Conservation (phyloP, 2,888 invertebrate species). For the Biston betularia region DNA sequence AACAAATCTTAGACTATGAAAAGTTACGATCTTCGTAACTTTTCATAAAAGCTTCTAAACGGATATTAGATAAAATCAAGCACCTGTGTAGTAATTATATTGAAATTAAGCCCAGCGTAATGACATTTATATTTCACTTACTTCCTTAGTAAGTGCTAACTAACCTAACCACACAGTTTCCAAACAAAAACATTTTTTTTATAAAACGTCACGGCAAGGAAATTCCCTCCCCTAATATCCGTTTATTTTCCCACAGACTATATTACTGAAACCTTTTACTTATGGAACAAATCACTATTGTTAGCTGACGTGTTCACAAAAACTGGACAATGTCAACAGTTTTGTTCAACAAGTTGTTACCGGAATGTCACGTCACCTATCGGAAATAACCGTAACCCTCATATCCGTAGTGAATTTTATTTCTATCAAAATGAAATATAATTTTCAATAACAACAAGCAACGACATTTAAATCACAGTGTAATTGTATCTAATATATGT, state of each 20-base stretch:
- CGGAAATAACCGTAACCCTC: slow-evolving; percentile 4
- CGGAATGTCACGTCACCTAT: slow-evolving; percentile 61
- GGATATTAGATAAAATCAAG: too few species aligned
- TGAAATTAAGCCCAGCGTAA: too few species aligned
- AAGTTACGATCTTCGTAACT: too few species aligned
- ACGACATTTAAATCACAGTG: background rate
- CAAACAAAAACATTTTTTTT: background rate
- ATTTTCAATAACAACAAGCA: background rate
- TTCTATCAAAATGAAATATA: slow-evolving; percentile 3
- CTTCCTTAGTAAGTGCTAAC: background rate
- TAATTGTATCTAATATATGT: slow-evolving; percentile 3
- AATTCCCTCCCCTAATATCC: slow-evolving; percentile 36
- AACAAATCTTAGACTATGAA: too few species aligned
- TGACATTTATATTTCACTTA: background rate
- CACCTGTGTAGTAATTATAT: too few species aligned
- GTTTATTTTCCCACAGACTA: slow-evolving; percentile 49
- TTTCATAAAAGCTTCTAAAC: too few species aligned
- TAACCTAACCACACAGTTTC: background rate
- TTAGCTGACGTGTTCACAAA: slow-evolving; percentile 65
- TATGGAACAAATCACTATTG: slow-evolving; percentile 52
- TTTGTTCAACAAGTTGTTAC: slow-evolving; percentile 76
- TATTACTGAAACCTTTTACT: slow-evolving; percentile 52
- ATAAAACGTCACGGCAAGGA: slow-evolving; percentile 33
- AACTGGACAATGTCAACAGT: slow-evolving; percentile 69
- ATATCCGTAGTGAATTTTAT: slow-evolving; percentile 17